A percentile compares a stretch with the other conserved stretches of the same genome.
Conservation (phyloP, 2,797 vertebrate species). For the Austrolebias charrua region DNA sequence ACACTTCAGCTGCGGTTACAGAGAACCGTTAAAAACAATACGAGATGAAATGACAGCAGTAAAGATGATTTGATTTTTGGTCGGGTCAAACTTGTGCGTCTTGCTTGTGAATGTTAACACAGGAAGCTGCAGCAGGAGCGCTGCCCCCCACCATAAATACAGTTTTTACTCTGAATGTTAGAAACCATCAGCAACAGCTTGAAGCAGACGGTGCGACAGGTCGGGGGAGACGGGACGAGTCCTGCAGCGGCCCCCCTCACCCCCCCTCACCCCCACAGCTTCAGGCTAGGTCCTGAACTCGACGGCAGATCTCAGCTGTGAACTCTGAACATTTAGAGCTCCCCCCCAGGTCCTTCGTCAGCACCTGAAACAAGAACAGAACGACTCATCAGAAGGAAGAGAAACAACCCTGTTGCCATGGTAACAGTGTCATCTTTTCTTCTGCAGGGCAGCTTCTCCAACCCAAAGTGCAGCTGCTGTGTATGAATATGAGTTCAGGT, state of each 20-base stretch:
- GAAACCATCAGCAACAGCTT: neutral
- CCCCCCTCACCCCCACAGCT: neutral
- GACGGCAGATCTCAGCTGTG: slow-evolving; percentile 90
- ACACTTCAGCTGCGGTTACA: slow-evolving; percentile 26
- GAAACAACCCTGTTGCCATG: neutral
- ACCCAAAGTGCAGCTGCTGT: no score
- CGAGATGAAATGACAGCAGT: neutral
- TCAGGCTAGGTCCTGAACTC: slow-evolving; percentile 82
- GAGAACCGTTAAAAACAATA: slow-evolving; percentile 43
- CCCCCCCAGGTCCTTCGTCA: slow-evolving; percentile 94
- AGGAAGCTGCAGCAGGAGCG: slow-evolving; percentile 8
- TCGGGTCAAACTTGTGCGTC: slow-evolving; percentile 63
- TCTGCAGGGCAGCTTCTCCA: no score
- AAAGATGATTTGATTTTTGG: slow-evolving; percentile 24
- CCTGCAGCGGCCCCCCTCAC: no score
- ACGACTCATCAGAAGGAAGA: neutral
- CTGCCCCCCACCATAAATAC: neutral
- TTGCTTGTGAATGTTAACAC: slow-evolving; percentile 42
- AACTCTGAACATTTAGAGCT: slow-evolving; percentile 92
- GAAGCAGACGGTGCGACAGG: neutral
- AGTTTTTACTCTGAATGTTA: neutral
- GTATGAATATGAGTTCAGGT: no score
- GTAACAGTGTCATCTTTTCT: no score
- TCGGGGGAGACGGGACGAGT: neutral
- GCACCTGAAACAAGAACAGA: slow-evolving; percentile 69